Evolutionary conservation across 2,888 invertebrate genomes (phyloP), one percentile per base, ranked within the genome.

Genomic region (Dolomedes plantarius): DNA sequence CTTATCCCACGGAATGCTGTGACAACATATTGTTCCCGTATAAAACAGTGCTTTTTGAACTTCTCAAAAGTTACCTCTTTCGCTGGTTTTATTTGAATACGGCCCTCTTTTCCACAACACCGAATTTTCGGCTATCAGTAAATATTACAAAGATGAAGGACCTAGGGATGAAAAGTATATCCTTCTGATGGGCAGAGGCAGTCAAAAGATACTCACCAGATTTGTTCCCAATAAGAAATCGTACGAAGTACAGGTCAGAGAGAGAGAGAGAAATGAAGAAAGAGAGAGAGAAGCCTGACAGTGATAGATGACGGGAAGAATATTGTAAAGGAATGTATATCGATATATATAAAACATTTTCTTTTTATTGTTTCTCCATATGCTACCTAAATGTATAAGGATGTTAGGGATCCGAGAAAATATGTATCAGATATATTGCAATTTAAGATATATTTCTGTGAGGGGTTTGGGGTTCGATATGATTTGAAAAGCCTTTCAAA

Each of bases 271-370:
- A n/a, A n/a, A n/a, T n/a, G n/a, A n/a, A n/a, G n/a, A n/a, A n/a
- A 29, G n/a, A n/a, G 67, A 64, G 76, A 77, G 76, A 28, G 56
- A 46, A 41, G 72, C 77, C 72, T 77, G 77, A 85, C 73, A 71
- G 77, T 85, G 83, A 85, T 85, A 72, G 83, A 85, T 85, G 77
- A 68, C 46, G 74, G 50, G 64, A 64, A 36, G 65, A 74, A 64
- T 75, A 74, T 82, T 68, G 74, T 73, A 83, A 85, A 78, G 71
- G 82, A 65, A 69, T 36, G 76, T 73, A 85, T n/a, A n/a, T 78
- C 71, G 83, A 85, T 85, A 71, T 77, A 85, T 77, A 73, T 77
- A 71, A 85, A 73, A 77, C 73, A 85, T 85, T 73, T 74, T 67
- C 32, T 56, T 68, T 64, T 72, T 50, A 56, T 56, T 23, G 65